These are phyloP conservation scores for Lota lota DNA, from an alignment of 2,113 vertebrate species.

Conservation along the genomic window DNA sequence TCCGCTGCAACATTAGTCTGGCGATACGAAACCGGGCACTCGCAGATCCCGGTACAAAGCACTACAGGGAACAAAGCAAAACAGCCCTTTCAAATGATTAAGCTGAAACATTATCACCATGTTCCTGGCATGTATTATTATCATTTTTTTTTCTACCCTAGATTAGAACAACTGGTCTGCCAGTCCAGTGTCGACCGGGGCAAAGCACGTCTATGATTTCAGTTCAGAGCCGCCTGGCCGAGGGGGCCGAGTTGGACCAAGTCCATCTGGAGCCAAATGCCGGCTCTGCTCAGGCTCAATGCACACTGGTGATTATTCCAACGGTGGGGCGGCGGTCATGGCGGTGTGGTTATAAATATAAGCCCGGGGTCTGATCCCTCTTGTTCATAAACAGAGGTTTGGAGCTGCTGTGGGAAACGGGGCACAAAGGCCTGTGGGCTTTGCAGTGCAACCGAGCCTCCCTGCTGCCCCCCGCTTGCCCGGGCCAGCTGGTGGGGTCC, in stretches of 20 bases:
- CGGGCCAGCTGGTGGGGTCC: conserved; percentile 63
- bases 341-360: conserved; percentile 85
- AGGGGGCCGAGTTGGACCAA: conserved; percentile 77
- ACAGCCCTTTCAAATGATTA: conserved; percentile 71
- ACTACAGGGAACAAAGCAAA: conserved; percentile 63
- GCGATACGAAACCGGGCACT: conserved; percentile 58
- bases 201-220: conserved; percentile 75
- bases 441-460: conserved; percentile 67
- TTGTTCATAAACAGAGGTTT: conserved; percentile 76
- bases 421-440: conserved; percentile 64
- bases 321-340: conserved; percentile 75
- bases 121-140: conserved; percentile 49
- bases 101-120: conserved; percentile 70
- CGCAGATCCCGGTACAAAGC: conserved; percentile 62
- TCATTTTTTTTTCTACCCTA: conserved; percentile 52
- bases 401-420: conserved; percentile 76
- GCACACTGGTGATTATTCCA: conserved; percentile 78
- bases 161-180: conserved; percentile 76
- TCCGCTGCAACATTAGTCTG: conserved; percentile 53
- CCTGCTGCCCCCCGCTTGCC: conserved; percentile 40
- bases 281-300: conserved; percentile 78
- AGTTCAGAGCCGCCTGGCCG: conserved; percentile 66
- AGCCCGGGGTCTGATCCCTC: conserved; percentile 73
- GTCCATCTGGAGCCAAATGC: conserved; percentile 76
- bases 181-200: conserved; percentile 76